Evolutionary conservation across 92 coral and sea anemone species (phyloP).

Genomic region (Actinostola sp.): DNA sequence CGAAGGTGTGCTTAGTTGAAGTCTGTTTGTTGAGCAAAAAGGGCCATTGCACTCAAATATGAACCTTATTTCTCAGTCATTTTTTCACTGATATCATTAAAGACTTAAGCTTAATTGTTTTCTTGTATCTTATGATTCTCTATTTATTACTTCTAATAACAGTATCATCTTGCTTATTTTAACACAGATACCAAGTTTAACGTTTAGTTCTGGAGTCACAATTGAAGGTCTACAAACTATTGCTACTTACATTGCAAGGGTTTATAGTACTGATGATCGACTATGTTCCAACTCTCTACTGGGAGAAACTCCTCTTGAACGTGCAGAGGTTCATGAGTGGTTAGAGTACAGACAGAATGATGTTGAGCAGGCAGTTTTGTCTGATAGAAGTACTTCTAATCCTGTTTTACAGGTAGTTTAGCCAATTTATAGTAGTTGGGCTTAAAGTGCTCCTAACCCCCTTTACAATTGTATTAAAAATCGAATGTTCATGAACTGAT

Average conservation of each 20-base stretch:
- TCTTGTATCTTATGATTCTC: no score
- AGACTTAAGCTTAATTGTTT: no score
- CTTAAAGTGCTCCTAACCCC: no score
- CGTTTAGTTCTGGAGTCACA: conserved; percentile 54
- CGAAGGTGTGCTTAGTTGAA: conserved; percentile 44
- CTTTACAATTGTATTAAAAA: no score
- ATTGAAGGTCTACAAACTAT: conserved; percentile 58
- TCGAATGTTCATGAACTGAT: no score
- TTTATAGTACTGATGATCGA: conserved; percentile 2
- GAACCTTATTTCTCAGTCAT: background rate
- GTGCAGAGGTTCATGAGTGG: conserved; percentile 85
- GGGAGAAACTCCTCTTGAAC: conserved; percentile 66
- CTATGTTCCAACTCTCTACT: no score
- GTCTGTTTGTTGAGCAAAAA: background rate
- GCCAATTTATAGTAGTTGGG: no score
- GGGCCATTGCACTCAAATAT: background rate
- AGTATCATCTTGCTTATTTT: no score
- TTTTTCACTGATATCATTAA: no score
- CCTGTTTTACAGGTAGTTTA: conserved; percentile 53
- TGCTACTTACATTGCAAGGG: conserved; percentile 49
- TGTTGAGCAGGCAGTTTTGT: conserved; percentile 27
- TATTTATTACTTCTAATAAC: no score
- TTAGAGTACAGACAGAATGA: conserved; percentile 67
- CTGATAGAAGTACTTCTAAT: conserved; percentile 45
- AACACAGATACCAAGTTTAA: conserved; percentile 51